These are phyloP conservation scores for Helostoma temminkii DNA, from an alignment of 2,797 vertebrate species.

Conservation along the genomic window DNA sequence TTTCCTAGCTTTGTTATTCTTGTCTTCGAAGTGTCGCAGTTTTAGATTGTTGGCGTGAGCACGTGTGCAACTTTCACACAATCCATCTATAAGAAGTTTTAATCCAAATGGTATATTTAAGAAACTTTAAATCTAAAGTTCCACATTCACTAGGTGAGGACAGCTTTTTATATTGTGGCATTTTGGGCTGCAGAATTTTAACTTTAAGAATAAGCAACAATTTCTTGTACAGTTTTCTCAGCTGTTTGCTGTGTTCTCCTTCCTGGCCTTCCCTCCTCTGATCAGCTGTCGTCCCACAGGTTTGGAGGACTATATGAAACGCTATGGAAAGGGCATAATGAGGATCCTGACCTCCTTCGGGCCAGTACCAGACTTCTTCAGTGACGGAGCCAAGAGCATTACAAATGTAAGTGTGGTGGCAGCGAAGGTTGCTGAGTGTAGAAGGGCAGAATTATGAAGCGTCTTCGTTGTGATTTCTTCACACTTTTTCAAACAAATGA, in stretches of 20 bases:
- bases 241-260: not conserved
- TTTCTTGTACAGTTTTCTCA: not conserved
- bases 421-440: not conserved
- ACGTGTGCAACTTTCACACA: too few species aligned
- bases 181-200: too few species aligned
- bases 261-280: not conserved
- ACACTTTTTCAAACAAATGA: not conserved
- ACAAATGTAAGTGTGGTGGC: constrained; percentile 78
- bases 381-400: constrained; percentile 84
- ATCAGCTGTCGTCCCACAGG: constrained; percentile 80
- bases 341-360: constrained; percentile 89
- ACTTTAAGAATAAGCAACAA: too few species aligned
- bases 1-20: too few species aligned
- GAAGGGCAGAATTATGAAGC: too few species aligned
- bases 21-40: too few species aligned
- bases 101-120: too few species aligned
- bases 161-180: too few species aligned
- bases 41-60: too few species aligned
- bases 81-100: too few species aligned
- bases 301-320: constrained; percentile 90
- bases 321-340: constrained; percentile 89
- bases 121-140: too few species aligned
- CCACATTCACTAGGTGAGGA: too few species aligned
- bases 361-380: constrained; percentile 90
- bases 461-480: not conserved